A percentile compares a stretch with the other conserved stretches of the same genome.
These are phyloP conservation scores for Cryptocephalus moraei DNA, from an alignment of 2,888 invertebrate species.

Conservation along the genomic window DNA sequence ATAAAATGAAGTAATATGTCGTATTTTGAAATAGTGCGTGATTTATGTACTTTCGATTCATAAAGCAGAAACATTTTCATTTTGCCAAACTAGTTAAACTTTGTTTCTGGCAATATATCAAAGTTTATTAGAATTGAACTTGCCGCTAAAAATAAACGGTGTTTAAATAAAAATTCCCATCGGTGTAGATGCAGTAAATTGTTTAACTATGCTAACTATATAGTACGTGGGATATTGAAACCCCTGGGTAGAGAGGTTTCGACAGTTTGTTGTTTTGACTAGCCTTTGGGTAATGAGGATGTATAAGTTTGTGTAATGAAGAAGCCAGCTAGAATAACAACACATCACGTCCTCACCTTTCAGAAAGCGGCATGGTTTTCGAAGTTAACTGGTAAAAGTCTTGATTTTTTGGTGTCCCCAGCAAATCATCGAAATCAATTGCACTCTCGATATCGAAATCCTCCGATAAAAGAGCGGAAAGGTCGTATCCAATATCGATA, in stretches of 20 bases:
- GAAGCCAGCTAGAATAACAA: too few relatives aligned
- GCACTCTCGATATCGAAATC: slow-evolving; percentile 42
- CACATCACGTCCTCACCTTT: slow-evolving; percentile 42
- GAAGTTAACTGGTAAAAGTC: slow-evolving; percentile 56
- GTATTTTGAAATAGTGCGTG: too few relatives aligned
- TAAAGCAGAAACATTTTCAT: slow-evolving; percentile 3
- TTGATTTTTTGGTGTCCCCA: slow-evolving; percentile 43
- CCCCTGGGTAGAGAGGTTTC: too few relatives aligned
- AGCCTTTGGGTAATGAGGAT: slow-evolving; percentile 6
- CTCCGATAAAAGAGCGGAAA: slow-evolving; percentile 42
- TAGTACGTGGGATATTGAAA: not conserved
- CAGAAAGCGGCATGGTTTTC: slow-evolving; percentile 46
- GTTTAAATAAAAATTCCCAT: slow-evolving; percentile 9
- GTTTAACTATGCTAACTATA: not conserved
- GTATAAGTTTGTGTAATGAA: not conserved
- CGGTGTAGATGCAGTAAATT: not conserved
- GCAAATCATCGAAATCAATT: slow-evolving; percentile 41
- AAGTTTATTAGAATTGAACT: slow-evolving; percentile 18
- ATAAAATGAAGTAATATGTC: too few relatives aligned
- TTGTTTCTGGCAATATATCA: slow-evolving; percentile 19
- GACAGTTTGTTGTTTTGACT: too few relatives aligned
- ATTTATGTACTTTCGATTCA: not conserved
- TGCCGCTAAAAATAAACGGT: slow-evolving; percentile 14
- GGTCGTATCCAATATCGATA: slow-evolving; percentile 55
- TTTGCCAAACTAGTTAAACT: slow-evolving; percentile 6